Evolutionary conservation across 2,113 vertebrate genomes (phyloP).

Genomic region (Dasyornis broadbenti): DNA sequence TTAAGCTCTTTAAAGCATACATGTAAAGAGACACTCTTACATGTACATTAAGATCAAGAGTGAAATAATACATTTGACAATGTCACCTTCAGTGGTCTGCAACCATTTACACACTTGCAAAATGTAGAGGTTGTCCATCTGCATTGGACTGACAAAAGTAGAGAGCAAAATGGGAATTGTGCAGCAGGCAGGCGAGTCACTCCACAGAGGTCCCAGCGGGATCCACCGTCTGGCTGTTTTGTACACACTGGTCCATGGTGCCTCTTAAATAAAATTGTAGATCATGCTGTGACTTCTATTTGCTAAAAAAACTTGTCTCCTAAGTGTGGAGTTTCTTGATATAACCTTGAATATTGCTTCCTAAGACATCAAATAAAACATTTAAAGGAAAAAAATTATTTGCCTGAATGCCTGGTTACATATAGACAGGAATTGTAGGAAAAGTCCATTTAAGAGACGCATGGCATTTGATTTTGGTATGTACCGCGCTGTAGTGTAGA

Average conservation of each 20-base stretch:
- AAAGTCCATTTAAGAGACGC: neutral
- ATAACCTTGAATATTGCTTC: neutral
- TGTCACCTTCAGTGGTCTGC: neutral
- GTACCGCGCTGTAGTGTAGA: neutral
- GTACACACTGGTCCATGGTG: neutral
- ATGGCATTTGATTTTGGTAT: neutral
- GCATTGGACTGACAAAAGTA: neutral
- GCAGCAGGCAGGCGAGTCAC: neutral
- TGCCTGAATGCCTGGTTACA: neutral
- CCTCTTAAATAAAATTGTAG: neutral
- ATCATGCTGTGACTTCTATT: neutral
- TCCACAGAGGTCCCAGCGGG: neutral
- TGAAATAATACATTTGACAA: slow-evolving; percentile 32
- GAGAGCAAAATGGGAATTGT: neutral
- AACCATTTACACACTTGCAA: neutral
- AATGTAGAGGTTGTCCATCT: slow-evolving; percentile 4
- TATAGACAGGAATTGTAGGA: neutral
- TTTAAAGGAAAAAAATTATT: neutral
- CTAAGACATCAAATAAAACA: neutral
- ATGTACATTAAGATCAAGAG: slow-evolving; percentile 1
- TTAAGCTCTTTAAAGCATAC: neutral
- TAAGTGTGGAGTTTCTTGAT: neutral
- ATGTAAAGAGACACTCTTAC: neutral
- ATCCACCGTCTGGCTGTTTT: neutral
- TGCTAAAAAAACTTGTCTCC: neutral